Evolutionary conservation across 2,888 invertebrate genomes (phyloP).

Genomic region (Drosophila peninsularis): DNA sequence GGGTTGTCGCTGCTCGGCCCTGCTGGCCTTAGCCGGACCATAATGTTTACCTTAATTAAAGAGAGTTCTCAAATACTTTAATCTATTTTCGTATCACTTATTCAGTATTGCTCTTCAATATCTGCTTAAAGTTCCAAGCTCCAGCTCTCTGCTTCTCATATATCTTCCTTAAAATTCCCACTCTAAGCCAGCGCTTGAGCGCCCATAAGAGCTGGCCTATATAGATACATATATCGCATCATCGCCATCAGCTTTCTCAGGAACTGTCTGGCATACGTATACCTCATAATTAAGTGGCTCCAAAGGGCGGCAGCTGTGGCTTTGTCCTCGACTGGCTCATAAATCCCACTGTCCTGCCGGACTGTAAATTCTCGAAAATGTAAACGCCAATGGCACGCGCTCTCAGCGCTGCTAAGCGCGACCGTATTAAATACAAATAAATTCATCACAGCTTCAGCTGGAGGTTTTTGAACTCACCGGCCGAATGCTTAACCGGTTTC

Average conservation of each 20-base stretch:
- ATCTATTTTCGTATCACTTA: too few relatives aligned
- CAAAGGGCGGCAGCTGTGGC: conserved; percentile 36
- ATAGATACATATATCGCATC: conserved; percentile 2
- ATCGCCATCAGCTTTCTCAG: conserved; percentile 30
- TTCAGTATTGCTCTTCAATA: too few relatives aligned
- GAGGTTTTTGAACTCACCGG: conserved; percentile 75
- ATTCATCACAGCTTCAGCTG: conserved; percentile 65
- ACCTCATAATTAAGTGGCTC: conserved; percentile 62
- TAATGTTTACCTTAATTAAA: too few relatives aligned
- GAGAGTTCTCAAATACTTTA: too few relatives aligned
- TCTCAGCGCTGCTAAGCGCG: conserved; percentile 22
- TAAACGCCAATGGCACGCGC: conserved; percentile 67
- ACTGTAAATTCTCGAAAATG: conserved; percentile 41
- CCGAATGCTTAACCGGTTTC: conserved; percentile 64
- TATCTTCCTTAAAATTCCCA: background rate
- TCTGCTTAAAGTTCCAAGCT: too few relatives aligned
- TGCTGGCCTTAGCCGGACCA: background rate
- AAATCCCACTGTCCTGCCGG: conserved; percentile 36
- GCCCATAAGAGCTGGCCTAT: conserved; percentile 2
- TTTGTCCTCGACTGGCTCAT: conserved; percentile 39
- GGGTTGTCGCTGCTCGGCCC: conserved; percentile 25
- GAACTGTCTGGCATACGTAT: conserved; percentile 33
- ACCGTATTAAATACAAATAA: conserved; percentile 73
- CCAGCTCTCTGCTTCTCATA: background rate
- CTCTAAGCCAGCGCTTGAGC: background rate